These are phyloP conservation scores for Macquaria australasica DNA, from an alignment of 2,113 vertebrate species.

Conservation along the genomic window DNA sequence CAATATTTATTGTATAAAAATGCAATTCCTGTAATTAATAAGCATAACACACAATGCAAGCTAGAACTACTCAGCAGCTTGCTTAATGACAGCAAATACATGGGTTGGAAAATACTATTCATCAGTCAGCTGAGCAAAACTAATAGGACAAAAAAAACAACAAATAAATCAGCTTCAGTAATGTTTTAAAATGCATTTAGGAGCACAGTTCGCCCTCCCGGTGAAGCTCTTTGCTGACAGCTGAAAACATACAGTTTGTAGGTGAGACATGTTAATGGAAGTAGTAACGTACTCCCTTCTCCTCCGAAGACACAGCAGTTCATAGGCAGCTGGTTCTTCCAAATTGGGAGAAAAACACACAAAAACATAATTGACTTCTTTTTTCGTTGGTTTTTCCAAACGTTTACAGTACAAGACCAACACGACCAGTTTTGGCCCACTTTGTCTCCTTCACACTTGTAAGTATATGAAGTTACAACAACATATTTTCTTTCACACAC, in stretches of 20 bases:
- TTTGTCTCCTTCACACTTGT: neutral
- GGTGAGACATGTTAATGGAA: neutral
- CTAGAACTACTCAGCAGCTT: neutral
- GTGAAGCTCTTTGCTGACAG: too few relatives aligned
- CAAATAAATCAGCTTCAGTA: too few relatives aligned
- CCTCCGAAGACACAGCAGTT: too few relatives aligned
- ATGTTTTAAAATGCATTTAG: too few relatives aligned
- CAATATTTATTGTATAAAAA: neutral
- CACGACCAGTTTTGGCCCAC: neutral
- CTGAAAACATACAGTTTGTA: neutral
- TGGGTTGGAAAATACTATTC: neutral
- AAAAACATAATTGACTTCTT: neutral
- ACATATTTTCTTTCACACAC: neutral
- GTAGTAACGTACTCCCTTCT: too few relatives aligned
- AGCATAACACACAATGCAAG: neutral
- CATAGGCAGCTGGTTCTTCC: too few relatives aligned
- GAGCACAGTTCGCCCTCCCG: too few relatives aligned
- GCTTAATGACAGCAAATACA: neutral
- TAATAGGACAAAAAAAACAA: neutral
- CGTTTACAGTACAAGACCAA: neutral
- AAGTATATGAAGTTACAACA: neutral
- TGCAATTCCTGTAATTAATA: neutral
- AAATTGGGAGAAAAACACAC: neutral
- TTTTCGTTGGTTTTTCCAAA: neutral
- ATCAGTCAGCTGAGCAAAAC: neutral